A percentile compares a stretch with the other conserved stretches of the same genome.
These are phyloP conservation scores for Parascotia fuliginaria DNA, from an alignment of 2,888 invertebrate genomes.

Conservation along the genomic window DNA sequence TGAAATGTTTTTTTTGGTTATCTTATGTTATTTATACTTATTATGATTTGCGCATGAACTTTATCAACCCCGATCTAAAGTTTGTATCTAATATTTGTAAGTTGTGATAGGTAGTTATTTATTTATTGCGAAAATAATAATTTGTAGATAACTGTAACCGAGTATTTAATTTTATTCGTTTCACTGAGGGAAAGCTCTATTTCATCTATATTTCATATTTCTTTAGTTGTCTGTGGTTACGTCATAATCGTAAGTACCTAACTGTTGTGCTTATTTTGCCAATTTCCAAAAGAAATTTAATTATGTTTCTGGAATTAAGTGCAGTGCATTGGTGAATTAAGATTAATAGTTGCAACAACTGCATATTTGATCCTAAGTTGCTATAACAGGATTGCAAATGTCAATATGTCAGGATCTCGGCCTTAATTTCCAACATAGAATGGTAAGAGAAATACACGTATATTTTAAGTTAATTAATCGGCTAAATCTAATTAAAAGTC, in stretches of 20 bases:
- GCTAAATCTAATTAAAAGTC: constrained; percentile 33
- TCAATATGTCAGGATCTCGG: constrained; percentile 86
- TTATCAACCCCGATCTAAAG: no score
- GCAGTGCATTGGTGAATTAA: constrained; percentile 51
- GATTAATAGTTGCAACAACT: constrained; percentile 50
- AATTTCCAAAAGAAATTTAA: constrained; percentile 62
- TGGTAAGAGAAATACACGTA: constrained; percentile 71
- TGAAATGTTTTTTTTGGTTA: no score
- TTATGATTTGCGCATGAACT: no score
- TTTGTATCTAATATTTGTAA: no score
- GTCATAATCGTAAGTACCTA: constrained; percentile 46
- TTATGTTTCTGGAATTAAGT: constrained; percentile 65
- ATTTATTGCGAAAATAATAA: no score
- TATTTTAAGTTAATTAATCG: constrained; percentile 45
- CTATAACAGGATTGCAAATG: constrained; percentile 83
- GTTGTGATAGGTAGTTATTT: no score
- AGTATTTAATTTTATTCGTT: no score
- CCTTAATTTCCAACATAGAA: constrained; percentile 86
- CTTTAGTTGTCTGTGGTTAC: constrained; percentile 40
- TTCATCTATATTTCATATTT: neutral
- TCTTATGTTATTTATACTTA: no score
- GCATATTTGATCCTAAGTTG: constrained; percentile 65
- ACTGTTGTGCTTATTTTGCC: constrained; percentile 68
- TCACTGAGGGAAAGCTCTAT: neutral
- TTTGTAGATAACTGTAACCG: no score